Base-by-base conservation (phyloP, 2,888 invertebrate species). In the Drosophila antonietae region DNA sequence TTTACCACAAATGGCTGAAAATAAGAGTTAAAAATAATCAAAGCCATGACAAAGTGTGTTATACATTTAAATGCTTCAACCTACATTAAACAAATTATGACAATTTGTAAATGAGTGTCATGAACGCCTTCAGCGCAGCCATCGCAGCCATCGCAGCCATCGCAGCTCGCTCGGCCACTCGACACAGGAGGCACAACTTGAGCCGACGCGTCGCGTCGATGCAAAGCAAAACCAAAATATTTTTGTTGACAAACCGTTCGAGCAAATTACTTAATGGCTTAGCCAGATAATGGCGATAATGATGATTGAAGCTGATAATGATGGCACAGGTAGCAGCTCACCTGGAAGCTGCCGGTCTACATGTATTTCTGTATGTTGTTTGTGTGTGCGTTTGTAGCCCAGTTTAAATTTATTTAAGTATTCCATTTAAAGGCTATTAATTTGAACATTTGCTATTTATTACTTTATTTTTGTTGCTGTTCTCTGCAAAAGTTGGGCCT, bases 51-150 rank as follows among this genome's bases (percentile, higher is more conserved):
- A 55, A 66, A 69, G 75, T 78, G 70, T 83, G 88, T 87, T 81
- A 89, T 75, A 87, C 72, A 75, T 89, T 84, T 79, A 88, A 88
- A 75, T 72, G 66, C 71, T 78, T 83, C 83, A 86, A 75, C 85
- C 85, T 73, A 86, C 90, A 70, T 72, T 58, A 44, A 73, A 64
- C 63, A 83, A 80, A 84, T 89, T 79, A 88, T 85, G 76, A 83
- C 82, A 81, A 89, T 82, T 83, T 84, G 67, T 66, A 49, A 70
- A 72, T 67, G 69, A 88, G 68, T 88, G 70, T 60, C 39, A 39
- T 57, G 49, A 59, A 39, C 49, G 49, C 39, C 59, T 47, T 49
- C 31, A 31, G 57, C 49, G 23, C 46, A 28, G 14, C 51, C 46
- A 28, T 10, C 51, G 10, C 31, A 18, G 1, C 44, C 46, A 28